These are phyloP conservation scores for Phrynocephalus guinanensis DNA, from an alignment of 2,797 vertebrate species.

Conservation along the genomic window DNA sequence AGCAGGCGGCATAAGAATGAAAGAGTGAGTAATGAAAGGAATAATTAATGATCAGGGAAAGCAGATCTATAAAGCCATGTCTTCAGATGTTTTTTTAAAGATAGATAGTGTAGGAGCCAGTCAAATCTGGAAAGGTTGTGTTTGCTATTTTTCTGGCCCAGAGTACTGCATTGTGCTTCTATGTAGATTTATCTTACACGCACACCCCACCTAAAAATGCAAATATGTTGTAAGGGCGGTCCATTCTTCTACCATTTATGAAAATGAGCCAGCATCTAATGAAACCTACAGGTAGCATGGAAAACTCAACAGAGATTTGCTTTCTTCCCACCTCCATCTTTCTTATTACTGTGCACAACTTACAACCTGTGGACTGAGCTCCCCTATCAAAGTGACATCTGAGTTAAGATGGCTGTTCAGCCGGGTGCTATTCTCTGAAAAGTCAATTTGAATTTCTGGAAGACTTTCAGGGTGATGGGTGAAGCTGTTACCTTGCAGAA, in stretches of 20 bases:
- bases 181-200: background rate
- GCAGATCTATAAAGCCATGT: too few species aligned
- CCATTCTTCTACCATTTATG: background rate
- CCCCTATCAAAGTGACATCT: background rate
- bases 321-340: background rate
- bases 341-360: too few species aligned
- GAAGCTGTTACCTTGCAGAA: background rate
- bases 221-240: background rate
- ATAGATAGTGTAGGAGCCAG: too few species aligned
- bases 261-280: background rate
- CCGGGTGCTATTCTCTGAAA: background rate
- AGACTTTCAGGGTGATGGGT: background rate
- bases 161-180: constrained; percentile 3
- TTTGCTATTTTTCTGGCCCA: constrained; percentile 22
- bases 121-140: background rate
- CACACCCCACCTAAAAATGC: background rate
- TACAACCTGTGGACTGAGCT: background rate
- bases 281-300: background rate
- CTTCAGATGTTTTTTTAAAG: too few species aligned
- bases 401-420: background rate
- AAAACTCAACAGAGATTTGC: background rate
- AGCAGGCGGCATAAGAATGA: too few species aligned
- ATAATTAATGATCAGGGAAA: too few species aligned
- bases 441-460: background rate
- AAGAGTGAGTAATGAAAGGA: too few species aligned